Conservation (phyloP, 2,113 vertebrate genomes). For the Tylochromis polylepis region DNA sequence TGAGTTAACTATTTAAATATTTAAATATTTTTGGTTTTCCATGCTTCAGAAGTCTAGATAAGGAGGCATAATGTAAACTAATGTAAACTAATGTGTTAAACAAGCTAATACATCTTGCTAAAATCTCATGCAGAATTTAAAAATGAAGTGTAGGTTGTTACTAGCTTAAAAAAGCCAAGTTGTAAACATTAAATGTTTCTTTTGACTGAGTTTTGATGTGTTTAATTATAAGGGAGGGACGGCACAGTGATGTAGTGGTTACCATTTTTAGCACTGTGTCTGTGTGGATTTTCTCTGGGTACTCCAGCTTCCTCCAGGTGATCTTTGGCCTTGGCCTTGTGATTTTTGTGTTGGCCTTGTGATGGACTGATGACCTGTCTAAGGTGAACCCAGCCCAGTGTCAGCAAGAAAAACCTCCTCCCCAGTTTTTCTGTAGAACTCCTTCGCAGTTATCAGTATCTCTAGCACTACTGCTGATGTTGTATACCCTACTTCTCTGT, state of each 20-base stretch:
- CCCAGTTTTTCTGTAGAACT: neutral
- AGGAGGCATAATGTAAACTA: neutral
- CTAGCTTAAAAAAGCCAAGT: neutral
- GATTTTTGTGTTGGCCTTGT: neutral
- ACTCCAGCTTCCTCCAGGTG: neutral
- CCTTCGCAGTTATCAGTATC: neutral
- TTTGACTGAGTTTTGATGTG: neutral
- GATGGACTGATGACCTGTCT: neutral
- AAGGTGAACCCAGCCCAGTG: rapidly evolving
- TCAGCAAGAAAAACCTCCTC: neutral
- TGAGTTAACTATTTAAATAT: neutral
- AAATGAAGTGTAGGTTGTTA: neutral
- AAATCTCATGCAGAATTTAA: neutral
- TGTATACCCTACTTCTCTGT: neutral
- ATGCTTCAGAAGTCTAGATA: neutral
- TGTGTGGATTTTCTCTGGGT: neutral
- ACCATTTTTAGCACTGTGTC: neutral
- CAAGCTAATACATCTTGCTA: neutral
- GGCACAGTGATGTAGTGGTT: neutral
- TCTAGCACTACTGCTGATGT: neutral
- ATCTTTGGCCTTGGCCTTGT: neutral
- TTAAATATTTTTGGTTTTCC: neutral
- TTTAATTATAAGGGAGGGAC: neutral
- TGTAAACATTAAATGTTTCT: neutral
- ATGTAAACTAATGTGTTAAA: neutral